Evolutionary conservation across 2,113 vertebrate genomes (phyloP).

Genomic region (Sinocyclocheilus rhinocerous): DNA sequence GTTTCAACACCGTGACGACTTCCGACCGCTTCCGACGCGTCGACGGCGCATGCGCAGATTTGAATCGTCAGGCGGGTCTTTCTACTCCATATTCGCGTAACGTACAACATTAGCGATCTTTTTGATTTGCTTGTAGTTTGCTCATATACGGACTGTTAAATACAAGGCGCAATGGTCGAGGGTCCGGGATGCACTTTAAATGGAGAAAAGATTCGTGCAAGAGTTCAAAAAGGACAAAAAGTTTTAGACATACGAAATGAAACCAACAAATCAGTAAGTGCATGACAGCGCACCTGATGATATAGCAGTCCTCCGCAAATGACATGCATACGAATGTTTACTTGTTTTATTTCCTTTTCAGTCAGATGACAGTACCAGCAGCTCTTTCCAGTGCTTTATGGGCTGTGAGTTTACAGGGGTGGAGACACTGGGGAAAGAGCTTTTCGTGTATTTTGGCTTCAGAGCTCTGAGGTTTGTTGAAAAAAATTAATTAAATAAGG

Average conservation of each 20-base stretch:
- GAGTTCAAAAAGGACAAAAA: constrained; percentile 78
- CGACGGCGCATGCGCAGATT: constrained; percentile 59
- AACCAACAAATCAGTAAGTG: constrained; percentile 45
- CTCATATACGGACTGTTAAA: no score
- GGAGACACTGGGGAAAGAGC: constrained; percentile 90
- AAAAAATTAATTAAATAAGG: not conserved
- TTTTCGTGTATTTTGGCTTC: constrained; percentile 88
- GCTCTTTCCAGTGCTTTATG: constrained; percentile 62
- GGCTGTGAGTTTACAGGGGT: constrained; percentile 80
- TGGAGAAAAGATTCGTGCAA: constrained; percentile 81
- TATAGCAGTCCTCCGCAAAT: not conserved
- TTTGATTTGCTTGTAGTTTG: not conserved
- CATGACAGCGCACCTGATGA: not conserved
- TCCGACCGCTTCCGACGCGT: not conserved
- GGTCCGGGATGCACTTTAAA: constrained; percentile 85
- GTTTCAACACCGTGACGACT: not conserved
- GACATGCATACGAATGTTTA: not conserved
- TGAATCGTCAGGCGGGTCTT: constrained; percentile 62
- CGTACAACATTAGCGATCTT: not conserved
- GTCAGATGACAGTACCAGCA: constrained; percentile 42
- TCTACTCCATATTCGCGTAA: not conserved
- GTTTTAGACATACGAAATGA: constrained; percentile 65
- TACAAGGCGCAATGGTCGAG: constrained; percentile 82
- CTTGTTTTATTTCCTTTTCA: constrained; percentile 19
- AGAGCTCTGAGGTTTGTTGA: constrained; percentile 83